Percentiles rank a stretch among this genome's conserved stretches.
These are phyloP conservation scores for Stichodactyla helianthus DNA, from an alignment of 64 coral and sea anemone genomes.

Conservation along the genomic window DNA sequence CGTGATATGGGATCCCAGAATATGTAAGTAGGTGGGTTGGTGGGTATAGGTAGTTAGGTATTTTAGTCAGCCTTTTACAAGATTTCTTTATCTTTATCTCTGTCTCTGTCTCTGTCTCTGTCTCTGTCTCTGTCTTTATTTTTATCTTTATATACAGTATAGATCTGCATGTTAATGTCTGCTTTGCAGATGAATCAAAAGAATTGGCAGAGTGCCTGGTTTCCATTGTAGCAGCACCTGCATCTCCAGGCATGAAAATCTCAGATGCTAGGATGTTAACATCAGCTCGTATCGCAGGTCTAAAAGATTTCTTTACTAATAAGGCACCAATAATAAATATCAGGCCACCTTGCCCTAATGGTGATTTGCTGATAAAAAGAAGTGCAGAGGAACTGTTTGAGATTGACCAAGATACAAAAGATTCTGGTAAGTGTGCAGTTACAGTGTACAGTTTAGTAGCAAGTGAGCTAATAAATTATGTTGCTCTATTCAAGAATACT, in stretches of 20 bases:
- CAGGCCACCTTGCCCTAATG: background rate
- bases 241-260: background rate
- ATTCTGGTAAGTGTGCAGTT: conserved; percentile 6
- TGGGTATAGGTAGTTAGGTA: no score
- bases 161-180: background rate
- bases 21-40: no score
- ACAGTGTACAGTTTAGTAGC: background rate
- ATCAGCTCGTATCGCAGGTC: conserved; percentile 24
- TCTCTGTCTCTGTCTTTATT: background rate
- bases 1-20: no score
- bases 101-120: background rate
- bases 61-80: no score
- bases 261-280: conserved; percentile 23
- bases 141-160: background rate
- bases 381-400: background rate
- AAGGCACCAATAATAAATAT: background rate
- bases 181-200: conserved; percentile 33
- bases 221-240: conserved; percentile 36
- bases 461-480: background rate
- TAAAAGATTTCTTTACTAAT: conserved; percentile 41
- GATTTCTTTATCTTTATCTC: no score
- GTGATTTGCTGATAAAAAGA: background rate
- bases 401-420: background rate
- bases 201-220: conserved; percentile 19
- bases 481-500: no score